A percentile compares a stretch with the other conserved stretches of the same genome.
phyloP scores from a whole-genome alignment of 2,797 vertebrate genomes.

The Austrolebias charrua region DNA sequence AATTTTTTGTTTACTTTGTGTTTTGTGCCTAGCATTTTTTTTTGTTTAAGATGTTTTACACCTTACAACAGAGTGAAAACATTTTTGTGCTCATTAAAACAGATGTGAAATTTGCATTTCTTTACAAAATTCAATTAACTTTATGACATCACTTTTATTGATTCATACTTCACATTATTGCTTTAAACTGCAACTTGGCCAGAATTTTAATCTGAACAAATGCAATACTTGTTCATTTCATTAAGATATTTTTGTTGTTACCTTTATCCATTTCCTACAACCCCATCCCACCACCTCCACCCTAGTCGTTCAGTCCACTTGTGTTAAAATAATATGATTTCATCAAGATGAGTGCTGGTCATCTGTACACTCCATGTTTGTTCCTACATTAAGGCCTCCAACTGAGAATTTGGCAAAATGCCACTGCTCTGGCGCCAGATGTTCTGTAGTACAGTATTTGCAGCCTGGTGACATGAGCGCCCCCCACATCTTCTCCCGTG shows the following conservation, averaged over 20 bases:
- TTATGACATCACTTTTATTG: too few species aligned
- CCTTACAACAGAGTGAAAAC: background rate
- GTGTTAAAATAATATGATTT: conserved; percentile 36
- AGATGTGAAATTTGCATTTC: too few species aligned
- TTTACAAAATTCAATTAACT: too few species aligned
- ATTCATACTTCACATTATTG: too few species aligned
- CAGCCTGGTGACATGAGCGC: conserved; percentile 11
- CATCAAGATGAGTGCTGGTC: conserved; percentile 31
- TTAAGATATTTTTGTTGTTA: background rate
- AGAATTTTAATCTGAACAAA: background rate
- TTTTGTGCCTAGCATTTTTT: background rate
- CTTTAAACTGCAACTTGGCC: background rate
- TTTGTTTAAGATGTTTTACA: background rate
- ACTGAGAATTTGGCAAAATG: conserved; percentile 47
- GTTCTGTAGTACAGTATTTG: conserved; percentile 49
- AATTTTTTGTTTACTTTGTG: background rate
- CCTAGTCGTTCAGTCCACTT: conserved; percentile 19
- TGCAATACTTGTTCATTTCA: too few species aligned
- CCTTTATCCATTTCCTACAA: background rate
- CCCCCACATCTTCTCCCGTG: conserved; percentile 32
- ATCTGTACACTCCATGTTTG: conserved; percentile 14
- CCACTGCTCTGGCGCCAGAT: conserved; percentile 41
- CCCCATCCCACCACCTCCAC: background rate
- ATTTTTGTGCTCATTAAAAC: too few species aligned
- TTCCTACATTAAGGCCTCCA: conserved; percentile 29